Evolutionary conservation across 2,113 vertebrate genomes (phyloP), one percentile per base, ranked within the genome.

Genomic region (Neodontobutis hainanensis): DNA sequence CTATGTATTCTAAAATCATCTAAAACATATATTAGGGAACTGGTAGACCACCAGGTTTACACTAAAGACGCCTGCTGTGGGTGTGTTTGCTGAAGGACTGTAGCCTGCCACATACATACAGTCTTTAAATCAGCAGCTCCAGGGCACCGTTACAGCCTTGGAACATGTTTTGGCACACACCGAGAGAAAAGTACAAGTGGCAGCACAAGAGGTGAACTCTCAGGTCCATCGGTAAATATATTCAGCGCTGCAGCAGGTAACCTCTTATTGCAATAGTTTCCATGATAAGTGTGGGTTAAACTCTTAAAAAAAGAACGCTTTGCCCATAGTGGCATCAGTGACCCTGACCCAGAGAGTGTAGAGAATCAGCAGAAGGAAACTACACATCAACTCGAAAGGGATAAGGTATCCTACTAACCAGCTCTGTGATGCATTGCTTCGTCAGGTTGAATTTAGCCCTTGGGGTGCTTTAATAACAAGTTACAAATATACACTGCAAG

Each of bases 41-140:
- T 70, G 46, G 66, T 80, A 78, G 80, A 86, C 55, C 68, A 84
- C 62, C 8, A 67, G 61, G 73, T 70, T 76, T 73, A 80, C 67
- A 80, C 75, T 81, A 84, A 76, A 8, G 64, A 57, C 69, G 67
- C 60, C 72, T 73, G 73, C 68, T 75, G 74, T 36, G 55, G 63
- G 74, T 43, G 75, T 83, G 66, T 75, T 76, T 75, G 73, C 70
- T 69, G 56, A 57, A 52, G 58, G 68, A 70, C 51, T 65, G 43
- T 80, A 81, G 62, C 60, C 42, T 61, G 16, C 35, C 47, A 19
- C 27, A 45, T 60, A 57, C 42, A 44, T 46, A 43, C 35, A 51
- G 38, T 27, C 65, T 70, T 75, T 63, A 67, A 67, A 72, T 76
- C 73, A 69, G 56, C 59, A 67, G 40, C 61, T 12, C 8, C 70